These are phyloP conservation scores for Pararge aegeria DNA, from an alignment of 1,140 invertebrate species.

Conservation along the genomic window DNA sequence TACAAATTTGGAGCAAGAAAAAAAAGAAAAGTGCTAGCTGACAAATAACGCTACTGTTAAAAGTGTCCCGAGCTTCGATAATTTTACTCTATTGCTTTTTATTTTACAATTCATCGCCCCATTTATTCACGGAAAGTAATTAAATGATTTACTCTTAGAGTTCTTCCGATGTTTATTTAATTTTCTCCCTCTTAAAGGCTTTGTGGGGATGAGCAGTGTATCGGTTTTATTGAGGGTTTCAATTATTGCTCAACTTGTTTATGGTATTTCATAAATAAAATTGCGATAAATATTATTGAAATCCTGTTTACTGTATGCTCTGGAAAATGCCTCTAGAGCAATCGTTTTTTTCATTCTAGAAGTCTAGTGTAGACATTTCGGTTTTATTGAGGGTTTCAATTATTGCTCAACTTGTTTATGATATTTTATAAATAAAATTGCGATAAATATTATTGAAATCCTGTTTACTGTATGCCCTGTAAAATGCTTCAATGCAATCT, in stretches of 20 bases:
- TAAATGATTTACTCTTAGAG: slow-evolving; percentile 15
- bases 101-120: background rate
- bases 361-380: too few species aligned
- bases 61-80: background rate
- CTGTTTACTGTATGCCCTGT: too few species aligned
- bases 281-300: too few species aligned
- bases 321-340: too few species aligned
- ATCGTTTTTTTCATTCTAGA: too few species aligned
- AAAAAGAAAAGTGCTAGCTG: too few species aligned
- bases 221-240: background rate
- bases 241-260: background rate
- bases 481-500: too few species aligned
- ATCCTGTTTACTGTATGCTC: too few species aligned
- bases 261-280: background rate
- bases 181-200: slow-evolving; percentile 2
- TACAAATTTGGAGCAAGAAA: too few species aligned
- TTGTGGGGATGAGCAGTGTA: background rate
- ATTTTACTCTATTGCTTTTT: slow-evolving; percentile 1
- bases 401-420: background rate
- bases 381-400: background rate
- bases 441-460: too few species aligned
- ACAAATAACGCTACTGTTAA: background rate
- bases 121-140: slow-evolving; percentile 9
- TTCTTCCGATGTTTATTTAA: slow-evolving; percentile 7
- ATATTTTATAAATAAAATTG: too few species aligned